Evolutionary conservation across 2,888 invertebrate species (phyloP), one percentile per base, ranked within the genome.

Genomic region (Platycheirus rosarum): DNA sequence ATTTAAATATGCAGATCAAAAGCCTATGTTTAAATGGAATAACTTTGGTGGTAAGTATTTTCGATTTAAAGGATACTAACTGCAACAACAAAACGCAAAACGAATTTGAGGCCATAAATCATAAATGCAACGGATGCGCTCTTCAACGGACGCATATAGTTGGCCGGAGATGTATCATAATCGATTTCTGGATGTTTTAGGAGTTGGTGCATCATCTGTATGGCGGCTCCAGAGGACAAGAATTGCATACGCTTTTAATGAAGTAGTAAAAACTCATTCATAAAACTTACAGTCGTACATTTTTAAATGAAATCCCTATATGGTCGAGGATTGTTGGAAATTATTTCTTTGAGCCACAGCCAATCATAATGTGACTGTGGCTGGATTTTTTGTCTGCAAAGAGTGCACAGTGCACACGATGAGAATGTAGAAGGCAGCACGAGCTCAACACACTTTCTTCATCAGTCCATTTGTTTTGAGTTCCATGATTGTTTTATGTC

Each of bases 231-330:
- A 42, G 11, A 26, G 14, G 20, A 66, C 37, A 55, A 55, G 53
- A 46, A 60, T 76, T 62, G 71, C 68, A 77, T 68, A 74, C 65
- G 82, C 71, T 87, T 89, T 90, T 89, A 89, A 89, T 89, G 89
- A 90, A 89, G 90, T 90, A 90, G 90, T 90, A 89, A 90, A 85
- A 90, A 88, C 88, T 88, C 90, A 90, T 90, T 90, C 90, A 90
- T 89, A 89, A 90, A 90, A 87, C 35, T 76, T 32, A 32, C 29
- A 51, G 57, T 48, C 40, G 46, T 44, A 29, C n/a, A n/a, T n/a
- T 60, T 60, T 44, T 44, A 37, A 42, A 11, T 40, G 11, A 16
- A 29, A 40, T 23, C 23, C 32, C 9, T 14, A 3, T 6, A 23
- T 23, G 23, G 23, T 6, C 29, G 35, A 66, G 60, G 51, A 35